Conservation (phyloP, 2,888 invertebrate species). For the Tethea ocularis region DNA sequence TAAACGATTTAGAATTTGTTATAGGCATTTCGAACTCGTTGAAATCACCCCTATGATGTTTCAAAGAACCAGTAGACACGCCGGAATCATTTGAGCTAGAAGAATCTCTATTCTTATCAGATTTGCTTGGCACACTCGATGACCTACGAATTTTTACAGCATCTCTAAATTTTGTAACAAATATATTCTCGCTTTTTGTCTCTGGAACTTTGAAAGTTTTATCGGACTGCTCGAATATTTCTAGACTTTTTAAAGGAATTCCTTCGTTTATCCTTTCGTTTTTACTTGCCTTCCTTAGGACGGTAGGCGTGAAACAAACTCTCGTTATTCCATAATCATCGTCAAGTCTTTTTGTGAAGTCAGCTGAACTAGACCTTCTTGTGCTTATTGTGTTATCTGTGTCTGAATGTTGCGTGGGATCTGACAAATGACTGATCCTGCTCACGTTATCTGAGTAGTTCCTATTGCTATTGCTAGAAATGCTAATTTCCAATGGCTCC, state of each 20-base stretch:
- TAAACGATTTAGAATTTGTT: slow-evolving; percentile 75
- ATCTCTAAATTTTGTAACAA: slow-evolving; percentile 76
- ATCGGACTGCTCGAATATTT: slow-evolving; percentile 54
- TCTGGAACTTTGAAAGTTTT: slow-evolving; percentile 72
- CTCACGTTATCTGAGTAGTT: slow-evolving; percentile 81
- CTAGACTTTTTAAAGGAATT: slow-evolving; percentile 45
- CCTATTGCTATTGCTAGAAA: slow-evolving; percentile 68
- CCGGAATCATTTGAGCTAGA: slow-evolving; percentile 89
- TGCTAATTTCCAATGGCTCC: slow-evolving; percentile 69
- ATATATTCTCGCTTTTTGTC: slow-evolving; percentile 67
- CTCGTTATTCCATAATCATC: slow-evolving; percentile 68
- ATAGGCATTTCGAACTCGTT: slow-evolving; percentile 84
- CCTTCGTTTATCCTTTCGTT: slow-evolving; percentile 69
- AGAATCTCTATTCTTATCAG: slow-evolving; percentile 87
- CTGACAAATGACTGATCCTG: slow-evolving; percentile 80
- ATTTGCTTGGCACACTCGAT: slow-evolving; percentile 87
- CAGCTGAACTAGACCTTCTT: slow-evolving; percentile 85
- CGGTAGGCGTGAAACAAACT: slow-evolving; percentile 73
- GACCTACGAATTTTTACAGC: slow-evolving; percentile 86
- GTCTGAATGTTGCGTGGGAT: slow-evolving; percentile 74
- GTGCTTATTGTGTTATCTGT: slow-evolving; percentile 71
- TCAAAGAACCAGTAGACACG: slow-evolving; percentile 86
- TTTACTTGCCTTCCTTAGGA: slow-evolving; percentile 67
- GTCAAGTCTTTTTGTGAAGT: slow-evolving; percentile 84
- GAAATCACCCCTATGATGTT: slow-evolving; percentile 85